phyloP scores from a whole-genome alignment of 2,888 invertebrate genomes.

The Cataglyphis albicans region DNA sequence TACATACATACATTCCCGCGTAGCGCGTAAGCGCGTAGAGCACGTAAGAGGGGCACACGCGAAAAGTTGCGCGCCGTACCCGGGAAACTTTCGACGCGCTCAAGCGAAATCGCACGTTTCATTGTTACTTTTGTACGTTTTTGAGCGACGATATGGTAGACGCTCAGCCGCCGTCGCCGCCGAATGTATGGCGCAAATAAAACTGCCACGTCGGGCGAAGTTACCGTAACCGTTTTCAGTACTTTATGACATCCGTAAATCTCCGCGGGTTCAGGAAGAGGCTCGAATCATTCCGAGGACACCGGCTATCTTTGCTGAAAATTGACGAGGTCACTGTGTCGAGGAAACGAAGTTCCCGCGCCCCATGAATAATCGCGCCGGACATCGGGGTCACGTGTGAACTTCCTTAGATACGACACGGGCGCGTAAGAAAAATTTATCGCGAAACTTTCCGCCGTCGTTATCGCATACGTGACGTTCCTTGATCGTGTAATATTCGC shows the following conservation, averaged over 20 bases:
- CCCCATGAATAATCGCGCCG: slow-evolving; percentile 41
- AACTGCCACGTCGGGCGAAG: slow-evolving; percentile 65
- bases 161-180: slow-evolving; percentile 48
- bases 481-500: neutral
- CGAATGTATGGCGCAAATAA: slow-evolving; percentile 70
- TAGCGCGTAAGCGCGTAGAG: slow-evolving; percentile 6
- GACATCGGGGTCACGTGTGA: slow-evolving; percentile 34
- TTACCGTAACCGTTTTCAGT: slow-evolving; percentile 74
- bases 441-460: slow-evolving; percentile 10
- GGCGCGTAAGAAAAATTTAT: slow-evolving; percentile 23
- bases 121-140: slow-evolving; percentile 71
- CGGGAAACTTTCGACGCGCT: slow-evolving; percentile 55
- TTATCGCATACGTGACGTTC: slow-evolving; percentile 5
- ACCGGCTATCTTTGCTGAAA: slow-evolving; percentile 37
- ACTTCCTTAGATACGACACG: slow-evolving; percentile 19
- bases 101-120: slow-evolving; percentile 67
- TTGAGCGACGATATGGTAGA: slow-evolving; percentile 55
- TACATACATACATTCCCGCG: neutral
- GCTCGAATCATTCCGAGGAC: slow-evolving; percentile 53
- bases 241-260: slow-evolving; percentile 78
- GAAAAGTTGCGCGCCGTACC: slow-evolving; percentile 64
- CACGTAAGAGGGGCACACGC: slow-evolving; percentile 29
- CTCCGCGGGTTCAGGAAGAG: slow-evolving; percentile 58
- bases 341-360: slow-evolving; percentile 30
- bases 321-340: slow-evolving; percentile 70